These are phyloP conservation scores for Echeneis naucrates DNA, from an alignment of 2,797 vertebrate species.

Conservation along the genomic window DNA sequence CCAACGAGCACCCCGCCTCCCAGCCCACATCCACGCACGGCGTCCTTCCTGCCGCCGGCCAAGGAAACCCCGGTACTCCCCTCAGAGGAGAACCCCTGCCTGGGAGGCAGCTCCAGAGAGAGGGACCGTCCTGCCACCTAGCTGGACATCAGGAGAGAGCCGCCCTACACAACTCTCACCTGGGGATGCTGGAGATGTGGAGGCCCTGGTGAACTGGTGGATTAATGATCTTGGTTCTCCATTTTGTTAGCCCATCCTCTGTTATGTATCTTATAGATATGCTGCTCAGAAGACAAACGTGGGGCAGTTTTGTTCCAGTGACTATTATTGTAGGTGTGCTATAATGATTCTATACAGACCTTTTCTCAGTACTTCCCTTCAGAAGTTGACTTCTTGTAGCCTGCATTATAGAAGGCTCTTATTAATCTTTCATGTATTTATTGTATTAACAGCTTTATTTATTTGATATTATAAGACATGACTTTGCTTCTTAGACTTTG, in stretches of 20 bases:
- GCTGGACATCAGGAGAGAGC: constrained; percentile 61
- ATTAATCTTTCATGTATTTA: constrained; percentile 90
- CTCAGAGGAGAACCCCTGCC: constrained; percentile 30
- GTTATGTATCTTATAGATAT: constrained; percentile 97
- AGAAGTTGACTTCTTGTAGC: constrained; percentile 90
- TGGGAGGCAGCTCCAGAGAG: constrained; percentile 47
- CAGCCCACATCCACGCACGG: constrained; percentile 52
- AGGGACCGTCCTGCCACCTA: constrained; percentile 41
- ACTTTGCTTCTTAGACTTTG: constrained; percentile 64
- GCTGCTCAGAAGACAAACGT: constrained; percentile 88
- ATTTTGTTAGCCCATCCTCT: constrained; percentile 83
- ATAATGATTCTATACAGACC: constrained; percentile 82
- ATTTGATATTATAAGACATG: constrained; percentile 73
- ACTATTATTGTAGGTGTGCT: constrained; percentile 84
- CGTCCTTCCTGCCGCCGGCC: constrained; percentile 39
- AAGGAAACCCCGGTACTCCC: constrained; percentile 6
- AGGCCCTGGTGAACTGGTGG: constrained; percentile 89
- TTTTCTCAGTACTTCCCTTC: constrained; percentile 89
- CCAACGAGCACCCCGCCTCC: constrained; percentile 56
- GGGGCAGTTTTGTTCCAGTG: constrained; percentile 86
- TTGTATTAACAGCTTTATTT: constrained; percentile 88
- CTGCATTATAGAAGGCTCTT: constrained; percentile 95
- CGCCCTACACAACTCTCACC: constrained; percentile 69
- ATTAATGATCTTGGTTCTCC: constrained; percentile 51
- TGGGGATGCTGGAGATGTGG: constrained; percentile 90